phyloP scores from a whole-genome alignment of 2,113 vertebrate genomes.

The Nibea coibor region DNA sequence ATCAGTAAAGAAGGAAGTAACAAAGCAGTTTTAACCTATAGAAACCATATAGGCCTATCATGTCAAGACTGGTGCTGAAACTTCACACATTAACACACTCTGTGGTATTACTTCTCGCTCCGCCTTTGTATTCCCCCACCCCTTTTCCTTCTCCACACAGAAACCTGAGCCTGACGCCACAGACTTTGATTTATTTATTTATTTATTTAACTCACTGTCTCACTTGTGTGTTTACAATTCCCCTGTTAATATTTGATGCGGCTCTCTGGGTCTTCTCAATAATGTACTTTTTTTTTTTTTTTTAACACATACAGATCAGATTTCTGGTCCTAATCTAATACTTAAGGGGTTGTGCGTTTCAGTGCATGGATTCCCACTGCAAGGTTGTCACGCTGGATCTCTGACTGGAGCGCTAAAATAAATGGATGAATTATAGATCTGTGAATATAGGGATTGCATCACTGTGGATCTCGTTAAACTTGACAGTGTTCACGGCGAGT shows the following conservation, averaged over 20 bases:
- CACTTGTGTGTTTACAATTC: constrained; percentile 63
- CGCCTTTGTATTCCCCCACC: constrained; percentile 1
- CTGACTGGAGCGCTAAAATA: constrained; percentile 16
- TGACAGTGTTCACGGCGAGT: not conserved
- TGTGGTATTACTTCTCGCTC: constrained; percentile 19
- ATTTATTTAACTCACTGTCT: constrained; percentile 37
- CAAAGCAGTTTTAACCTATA: not conserved
- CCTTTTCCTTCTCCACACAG: constrained; percentile 30
- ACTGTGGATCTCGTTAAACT: constrained; percentile 13
- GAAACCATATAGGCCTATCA: not conserved
- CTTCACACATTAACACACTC: constrained; percentile 29
- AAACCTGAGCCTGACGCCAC: constrained; percentile 30
- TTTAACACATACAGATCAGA: constrained; percentile 40
- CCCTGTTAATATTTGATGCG: constrained; percentile 75
- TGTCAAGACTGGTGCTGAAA: constrained; percentile 2
- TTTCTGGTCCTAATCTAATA: constrained; percentile 12
- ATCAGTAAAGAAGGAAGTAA: not conserved
- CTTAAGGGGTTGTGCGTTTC: not conserved
- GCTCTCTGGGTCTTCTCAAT: constrained; percentile 22
- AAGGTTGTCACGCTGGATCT: not conserved
- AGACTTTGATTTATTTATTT: constrained; percentile 50
- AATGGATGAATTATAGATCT: constrained; percentile 39
- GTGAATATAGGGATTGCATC: constrained; percentile 19
- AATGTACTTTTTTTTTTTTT: constrained; percentile 46
- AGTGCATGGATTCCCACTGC: not conserved